phyloP scores from a whole-genome alignment of 2,797 vertebrate species.

The Trematomus bernacchii region DNA sequence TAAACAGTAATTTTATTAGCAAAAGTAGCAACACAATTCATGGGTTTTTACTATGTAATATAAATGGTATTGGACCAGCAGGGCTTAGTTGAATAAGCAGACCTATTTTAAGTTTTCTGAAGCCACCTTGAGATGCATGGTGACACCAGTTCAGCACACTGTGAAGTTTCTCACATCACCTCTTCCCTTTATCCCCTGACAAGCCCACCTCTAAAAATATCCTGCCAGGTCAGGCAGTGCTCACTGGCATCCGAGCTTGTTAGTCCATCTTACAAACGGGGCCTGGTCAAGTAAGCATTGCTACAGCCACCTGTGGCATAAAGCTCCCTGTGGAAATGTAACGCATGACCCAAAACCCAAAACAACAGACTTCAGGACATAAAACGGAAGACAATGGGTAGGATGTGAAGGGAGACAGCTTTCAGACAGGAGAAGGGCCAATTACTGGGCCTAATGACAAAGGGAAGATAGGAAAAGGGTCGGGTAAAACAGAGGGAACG shows the following conservation, averaged over 20 bases:
- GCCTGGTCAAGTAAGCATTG: conserved; percentile 37
- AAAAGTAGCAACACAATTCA: not conserved
- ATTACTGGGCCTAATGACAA: conserved; percentile 58
- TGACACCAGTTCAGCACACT: conserved; percentile 18
- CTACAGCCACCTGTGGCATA: conserved; percentile 31
- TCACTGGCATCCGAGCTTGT: conserved; percentile 66
- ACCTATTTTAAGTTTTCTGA: conserved; percentile 10
- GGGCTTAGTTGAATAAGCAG: not conserved
- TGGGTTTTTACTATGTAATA: not conserved
- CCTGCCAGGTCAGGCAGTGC: conserved; percentile 45
- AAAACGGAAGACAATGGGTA: conserved; percentile 15
- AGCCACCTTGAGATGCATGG: conserved; percentile 20
- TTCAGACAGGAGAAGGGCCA: conserved; percentile 44
- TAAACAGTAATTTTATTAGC: not conserved
- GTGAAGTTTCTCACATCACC: conserved; percentile 20
- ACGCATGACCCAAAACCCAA: conserved; percentile 29
- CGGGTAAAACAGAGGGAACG: conserved; percentile 13
- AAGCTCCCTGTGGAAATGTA: conserved; percentile 36
- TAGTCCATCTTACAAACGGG: conserved; percentile 57
- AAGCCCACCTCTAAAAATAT: conserved; percentile 69
- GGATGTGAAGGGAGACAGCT: conserved; percentile 17
- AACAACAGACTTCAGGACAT: conserved; percentile 42
- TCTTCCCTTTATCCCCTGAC: conserved; percentile 26
- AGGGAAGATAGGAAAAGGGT: conserved; percentile 35
- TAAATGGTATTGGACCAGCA: not conserved